Base-by-base conservation (phyloP, 2,113 vertebrate species). In the Rhynchomys soricoides region DNA sequence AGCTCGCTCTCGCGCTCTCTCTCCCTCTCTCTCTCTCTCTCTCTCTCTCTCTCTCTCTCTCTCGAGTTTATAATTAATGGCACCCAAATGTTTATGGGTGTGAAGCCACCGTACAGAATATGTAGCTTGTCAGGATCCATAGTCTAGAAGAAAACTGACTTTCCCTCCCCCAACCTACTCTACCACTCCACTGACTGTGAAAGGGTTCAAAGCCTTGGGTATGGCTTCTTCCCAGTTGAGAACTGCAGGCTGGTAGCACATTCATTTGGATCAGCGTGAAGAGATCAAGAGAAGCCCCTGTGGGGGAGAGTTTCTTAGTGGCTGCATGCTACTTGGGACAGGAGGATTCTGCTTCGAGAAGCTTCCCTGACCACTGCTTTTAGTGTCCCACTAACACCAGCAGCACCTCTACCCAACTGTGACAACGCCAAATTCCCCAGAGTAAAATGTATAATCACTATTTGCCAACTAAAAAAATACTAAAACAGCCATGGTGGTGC, bases 361-460 rank as follows among this genome's bases (percentile, higher is more conserved):
- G 50, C 68, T 50, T 79, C 24, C 79, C 50, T 68, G 37, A 19
- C 4, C 59, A 52, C n/a, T 73, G 62, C 43, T 79, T 40, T 48
- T 24, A n/a, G 52, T 43, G 34, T 17, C 22, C 68, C 75, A 57
- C 50, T 8, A 43, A 24, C 79, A 15, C 31, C 81, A 71, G 70
- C 16, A 87, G 34, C 34, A 24, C 2, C 24, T 9, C 34, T 7
- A 6, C 13, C 12, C 9, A 81, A 34, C 37, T 73, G 73, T 86
- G 57, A 95, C n/a, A 50, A 45, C 29, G n/a, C 45, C 74, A 89
- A 87, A 91, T 86, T 92, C 40, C 78, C 48, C 70, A 89, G 40
- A 71, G 17, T 68, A 59, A 75, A 66, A 29, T 5, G 13, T 31
- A 19, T 17, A 70, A 66, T 40, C 55, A 59, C 55, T 15, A n/a